These are phyloP conservation scores for Drosophila fungiperda DNA, from an alignment of 2,888 invertebrate species.

Conservation along the genomic window DNA sequence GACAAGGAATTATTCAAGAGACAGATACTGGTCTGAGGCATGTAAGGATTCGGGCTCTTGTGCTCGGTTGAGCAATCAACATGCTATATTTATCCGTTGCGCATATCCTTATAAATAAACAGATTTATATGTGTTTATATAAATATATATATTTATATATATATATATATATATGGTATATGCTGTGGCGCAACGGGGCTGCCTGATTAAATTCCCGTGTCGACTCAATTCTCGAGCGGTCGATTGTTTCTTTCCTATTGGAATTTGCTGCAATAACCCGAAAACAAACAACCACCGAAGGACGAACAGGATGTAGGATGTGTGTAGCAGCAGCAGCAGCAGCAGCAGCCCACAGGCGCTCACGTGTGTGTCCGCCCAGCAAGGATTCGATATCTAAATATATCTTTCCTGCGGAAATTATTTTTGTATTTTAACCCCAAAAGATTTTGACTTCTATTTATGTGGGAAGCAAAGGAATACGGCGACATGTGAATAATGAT, in stretches of 20 bases:
- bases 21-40: not conserved
- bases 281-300: slow-evolving; percentile 30
- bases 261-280: slow-evolving; percentile 60
- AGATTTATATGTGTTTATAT: not conserved
- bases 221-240: slow-evolving; percentile 42
- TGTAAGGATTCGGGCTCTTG: slow-evolving; percentile 1
- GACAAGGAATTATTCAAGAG: slow-evolving; percentile 11
- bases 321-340: not conserved
- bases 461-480: slow-evolving; percentile 19
- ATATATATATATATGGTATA: not conserved
- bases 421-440: slow-evolving; percentile 77
- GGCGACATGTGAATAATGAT: slow-evolving; percentile 55
- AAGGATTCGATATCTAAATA: slow-evolving; percentile 40
- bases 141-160: not conserved
- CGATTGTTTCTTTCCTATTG: slow-evolving; percentile 76
- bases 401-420: slow-evolving; percentile 63
- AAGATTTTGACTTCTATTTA: slow-evolving; percentile 64
- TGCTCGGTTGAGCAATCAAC: slow-evolving; percentile 51
- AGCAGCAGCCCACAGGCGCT: slow-evolving; percentile 51
- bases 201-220: slow-evolving; percentile 82
- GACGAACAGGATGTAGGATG: slow-evolving; percentile 4
- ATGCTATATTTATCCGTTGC: slow-evolving; percentile 77
- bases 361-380: slow-evolving; percentile 70
- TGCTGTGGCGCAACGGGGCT: slow-evolving; percentile 50
- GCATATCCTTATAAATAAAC: slow-evolving; percentile 31